Evolutionary conservation across 2,113 vertebrate species (phyloP).

Genomic region (Takifugu flavidus): DNA sequence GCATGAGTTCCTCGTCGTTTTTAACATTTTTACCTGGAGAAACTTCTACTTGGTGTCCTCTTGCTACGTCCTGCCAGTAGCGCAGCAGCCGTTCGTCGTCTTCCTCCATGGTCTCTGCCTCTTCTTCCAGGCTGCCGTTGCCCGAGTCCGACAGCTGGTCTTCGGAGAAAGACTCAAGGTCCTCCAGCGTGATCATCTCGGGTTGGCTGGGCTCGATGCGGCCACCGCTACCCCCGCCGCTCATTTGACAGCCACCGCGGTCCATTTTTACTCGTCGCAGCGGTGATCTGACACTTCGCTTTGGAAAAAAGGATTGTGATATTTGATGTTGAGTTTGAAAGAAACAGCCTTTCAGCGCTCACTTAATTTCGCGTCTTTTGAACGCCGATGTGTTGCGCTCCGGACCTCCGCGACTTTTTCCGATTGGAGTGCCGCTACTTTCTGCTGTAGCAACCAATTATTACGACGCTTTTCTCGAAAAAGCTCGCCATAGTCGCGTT

Average conservation of each 20-base stretch:
- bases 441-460: slow-evolving; percentile 14
- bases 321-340: too few species aligned
- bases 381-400: neutral
- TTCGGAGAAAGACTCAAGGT: slow-evolving; percentile 79
- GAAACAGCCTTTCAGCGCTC: neutral
- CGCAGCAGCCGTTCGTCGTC: slow-evolving; percentile 75
- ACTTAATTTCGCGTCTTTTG: too few species aligned
- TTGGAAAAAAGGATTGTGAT: neutral
- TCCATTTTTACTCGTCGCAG: slow-evolving; percentile 63
- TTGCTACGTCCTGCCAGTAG: slow-evolving; percentile 85
- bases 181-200: slow-evolving; percentile 82
- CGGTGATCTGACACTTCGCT: neutral
- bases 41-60: slow-evolving; percentile 86
- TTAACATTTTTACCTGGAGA: slow-evolving; percentile 73
- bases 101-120: slow-evolving; percentile 67
- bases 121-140: slow-evolving; percentile 73
- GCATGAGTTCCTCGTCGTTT: neutral
- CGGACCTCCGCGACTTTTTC: neutral
- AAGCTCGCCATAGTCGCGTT: neutral
- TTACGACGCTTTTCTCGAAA: neutral
- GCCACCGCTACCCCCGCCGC: slow-evolving; percentile 46
- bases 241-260: slow-evolving; percentile 77
- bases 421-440: slow-evolving; percentile 28
- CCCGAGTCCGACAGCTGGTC: slow-evolving; percentile 76
- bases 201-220: slow-evolving; percentile 30